phyloP scores from a whole-genome alignment of 2,797 vertebrate species.

The Hozukius guyotensis region DNA sequence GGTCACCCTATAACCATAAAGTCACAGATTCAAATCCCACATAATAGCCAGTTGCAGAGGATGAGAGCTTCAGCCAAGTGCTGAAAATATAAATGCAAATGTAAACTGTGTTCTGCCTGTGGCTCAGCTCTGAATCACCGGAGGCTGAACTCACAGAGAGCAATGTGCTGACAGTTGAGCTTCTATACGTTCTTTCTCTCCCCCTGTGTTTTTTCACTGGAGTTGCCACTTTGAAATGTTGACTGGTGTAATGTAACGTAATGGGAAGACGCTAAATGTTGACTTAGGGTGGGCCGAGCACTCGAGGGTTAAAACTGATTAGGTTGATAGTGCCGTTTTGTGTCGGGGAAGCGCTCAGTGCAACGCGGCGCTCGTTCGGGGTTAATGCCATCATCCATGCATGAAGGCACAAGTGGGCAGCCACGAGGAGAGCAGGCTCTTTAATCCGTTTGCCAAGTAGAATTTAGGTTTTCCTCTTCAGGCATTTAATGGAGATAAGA shows the following conservation, averaged over 20 bases:
- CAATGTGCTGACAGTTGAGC: constrained; percentile 25
- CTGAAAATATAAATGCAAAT: constrained; percentile 3
- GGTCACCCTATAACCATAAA: constrained; percentile 25
- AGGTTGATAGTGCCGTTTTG: constrained; percentile 47
- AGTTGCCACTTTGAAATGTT: constrained; percentile 48
- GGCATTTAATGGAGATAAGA: constrained; percentile 72
- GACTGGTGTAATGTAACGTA: constrained; percentile 55
- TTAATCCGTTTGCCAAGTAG: constrained; percentile 69
- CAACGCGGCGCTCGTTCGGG: constrained; percentile 34
- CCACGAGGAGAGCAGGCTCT: constrained; percentile 55
- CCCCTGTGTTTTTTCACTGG: not conserved
- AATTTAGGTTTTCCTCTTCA: constrained; percentile 69
- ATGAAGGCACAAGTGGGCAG: constrained; percentile 68
- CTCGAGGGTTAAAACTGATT: constrained; percentile 67
- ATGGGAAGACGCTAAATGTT: constrained; percentile 63
- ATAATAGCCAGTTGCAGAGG: constrained; percentile 6
- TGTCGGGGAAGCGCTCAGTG: constrained; percentile 7
- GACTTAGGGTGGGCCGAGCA: constrained; percentile 49
- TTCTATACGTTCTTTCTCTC: not conserved
- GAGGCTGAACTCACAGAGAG: not conserved
- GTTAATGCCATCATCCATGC: constrained; percentile 65
- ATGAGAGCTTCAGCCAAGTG: not conserved
- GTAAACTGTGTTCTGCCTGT: not conserved
- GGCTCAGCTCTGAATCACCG: constrained; percentile 2
- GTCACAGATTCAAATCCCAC: constrained; percentile 26